phyloP scores from a whole-genome alignment of 2,113 vertebrate genomes.

The Mastomys natalensis region DNA sequence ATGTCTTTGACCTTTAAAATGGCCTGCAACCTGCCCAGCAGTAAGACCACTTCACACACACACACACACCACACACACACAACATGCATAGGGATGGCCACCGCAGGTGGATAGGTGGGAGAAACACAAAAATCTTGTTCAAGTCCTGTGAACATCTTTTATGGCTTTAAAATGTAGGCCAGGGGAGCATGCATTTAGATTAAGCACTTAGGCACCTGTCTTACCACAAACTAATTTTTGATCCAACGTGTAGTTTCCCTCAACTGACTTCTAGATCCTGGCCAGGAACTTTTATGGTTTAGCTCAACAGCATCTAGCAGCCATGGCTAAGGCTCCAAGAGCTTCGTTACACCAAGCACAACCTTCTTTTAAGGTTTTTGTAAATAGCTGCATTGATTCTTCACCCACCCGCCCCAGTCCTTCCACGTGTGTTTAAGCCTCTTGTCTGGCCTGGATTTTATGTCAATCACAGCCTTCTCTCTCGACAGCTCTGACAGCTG shows the following conservation, averaged over 20 bases:
- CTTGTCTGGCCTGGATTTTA: background rate
- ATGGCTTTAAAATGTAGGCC: background rate
- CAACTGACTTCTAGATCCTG: background rate
- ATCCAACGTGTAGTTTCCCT: background rate
- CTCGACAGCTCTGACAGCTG: background rate
- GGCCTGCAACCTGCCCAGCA: background rate
- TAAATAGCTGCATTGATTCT: background rate
- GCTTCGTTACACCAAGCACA: fast-evolving
- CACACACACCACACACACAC: background rate
- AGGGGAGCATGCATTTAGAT: background rate
- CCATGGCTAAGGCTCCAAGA: background rate
- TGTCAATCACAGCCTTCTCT: background rate
- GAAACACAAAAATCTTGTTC: background rate
- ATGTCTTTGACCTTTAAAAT: background rate
- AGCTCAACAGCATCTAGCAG: background rate
- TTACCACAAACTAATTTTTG: background rate
- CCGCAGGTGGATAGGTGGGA: background rate
- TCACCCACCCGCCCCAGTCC: background rate
- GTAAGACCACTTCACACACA: background rate
- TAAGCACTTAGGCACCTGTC: background rate
- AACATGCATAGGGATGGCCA: no score
- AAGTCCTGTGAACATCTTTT: background rate
- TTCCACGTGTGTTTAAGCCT: background rate
- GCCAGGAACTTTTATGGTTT: background rate
- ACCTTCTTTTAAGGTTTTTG: background rate